phyloP scores from a whole-genome alignment of 2,797 vertebrate genomes.

The Brachyalestes nurse region DNA sequence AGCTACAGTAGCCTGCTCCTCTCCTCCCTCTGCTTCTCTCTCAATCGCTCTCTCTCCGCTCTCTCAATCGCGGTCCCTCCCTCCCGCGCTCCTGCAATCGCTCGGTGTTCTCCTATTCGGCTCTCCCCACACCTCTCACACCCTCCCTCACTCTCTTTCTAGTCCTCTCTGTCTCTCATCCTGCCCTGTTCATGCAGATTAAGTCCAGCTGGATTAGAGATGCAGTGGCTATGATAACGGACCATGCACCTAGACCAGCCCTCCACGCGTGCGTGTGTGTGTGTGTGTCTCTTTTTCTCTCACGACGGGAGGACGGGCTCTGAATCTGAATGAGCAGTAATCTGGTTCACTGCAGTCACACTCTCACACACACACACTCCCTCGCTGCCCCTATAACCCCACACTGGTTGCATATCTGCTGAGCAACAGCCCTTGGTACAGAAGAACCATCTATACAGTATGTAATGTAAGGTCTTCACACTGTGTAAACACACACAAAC shows the following conservation, averaged over 20 bases:
- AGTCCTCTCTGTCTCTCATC: conserved; percentile 31
- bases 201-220: conserved; percentile 39
- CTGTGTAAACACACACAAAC: background rate
- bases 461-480: no score
- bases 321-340: conserved; percentile 62
- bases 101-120: conserved; percentile 22
- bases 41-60: conserved; percentile 38
- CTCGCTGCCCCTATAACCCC: conserved; percentile 16
- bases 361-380: conserved; percentile 25
- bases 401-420: conserved; percentile 40
- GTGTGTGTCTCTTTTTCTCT: conserved; percentile 6
- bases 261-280: conserved; percentile 25
- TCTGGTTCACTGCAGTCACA: conserved; percentile 52
- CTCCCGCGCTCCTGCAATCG: conserved; percentile 30
- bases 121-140: conserved; percentile 20
- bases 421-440: conserved; percentile 33
- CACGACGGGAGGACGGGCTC: conserved; percentile 52
- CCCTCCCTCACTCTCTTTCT: conserved; percentile 28
- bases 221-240: conserved; percentile 47
- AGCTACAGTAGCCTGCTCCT: conserved; percentile 41
- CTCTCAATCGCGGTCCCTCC: conserved; percentile 38
- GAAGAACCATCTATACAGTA: background rate
- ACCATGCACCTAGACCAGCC: conserved; percentile 30
- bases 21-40: conserved; percentile 40
- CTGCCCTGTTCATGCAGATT: conserved; percentile 33